Conservation (phyloP, 2,797 vertebrate genomes). For the Anguilla anguilla region DNA sequence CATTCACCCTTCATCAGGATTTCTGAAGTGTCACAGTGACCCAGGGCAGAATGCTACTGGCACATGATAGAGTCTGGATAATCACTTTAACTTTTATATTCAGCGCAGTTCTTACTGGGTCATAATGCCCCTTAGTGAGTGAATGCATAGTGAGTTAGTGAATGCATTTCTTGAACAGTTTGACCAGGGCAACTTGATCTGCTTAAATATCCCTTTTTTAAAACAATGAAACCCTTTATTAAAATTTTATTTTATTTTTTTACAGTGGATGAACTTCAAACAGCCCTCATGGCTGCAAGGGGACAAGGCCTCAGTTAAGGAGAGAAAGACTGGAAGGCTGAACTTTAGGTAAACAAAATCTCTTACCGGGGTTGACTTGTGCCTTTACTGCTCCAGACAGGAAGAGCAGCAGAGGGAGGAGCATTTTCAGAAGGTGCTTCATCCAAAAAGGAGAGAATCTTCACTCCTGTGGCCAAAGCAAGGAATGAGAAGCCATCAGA, state of each 20-base stretch:
- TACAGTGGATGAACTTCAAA: not conserved
- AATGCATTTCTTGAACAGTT: not conserved
- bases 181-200: too few species aligned
- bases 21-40: not conserved
- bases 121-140: not conserved
- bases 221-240: too few species aligned
- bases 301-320: not conserved
- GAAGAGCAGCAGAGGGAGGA: constrained; percentile 66
- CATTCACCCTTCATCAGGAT: not conserved
- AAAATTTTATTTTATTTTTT: too few species aligned
- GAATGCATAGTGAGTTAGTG: constrained; percentile 36
- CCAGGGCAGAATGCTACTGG: not conserved
- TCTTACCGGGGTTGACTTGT: constrained; percentile 79
- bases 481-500: constrained; percentile 20
- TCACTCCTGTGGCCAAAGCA: constrained; percentile 45
- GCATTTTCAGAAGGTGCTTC: constrained; percentile 67
- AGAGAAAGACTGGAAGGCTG: not conserved
- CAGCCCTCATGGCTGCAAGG: not conserved
- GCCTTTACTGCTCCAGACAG: constrained; percentile 64
- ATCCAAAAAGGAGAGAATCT: constrained; percentile 58
- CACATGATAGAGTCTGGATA: not conserved
- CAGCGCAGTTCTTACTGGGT: not conserved
- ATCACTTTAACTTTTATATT: not conserved
- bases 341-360: not conserved
- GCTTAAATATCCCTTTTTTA: too few species aligned